phyloP scores from a whole-genome alignment of 2,113 vertebrate genomes.

The Cephalopterus ornatus region DNA sequence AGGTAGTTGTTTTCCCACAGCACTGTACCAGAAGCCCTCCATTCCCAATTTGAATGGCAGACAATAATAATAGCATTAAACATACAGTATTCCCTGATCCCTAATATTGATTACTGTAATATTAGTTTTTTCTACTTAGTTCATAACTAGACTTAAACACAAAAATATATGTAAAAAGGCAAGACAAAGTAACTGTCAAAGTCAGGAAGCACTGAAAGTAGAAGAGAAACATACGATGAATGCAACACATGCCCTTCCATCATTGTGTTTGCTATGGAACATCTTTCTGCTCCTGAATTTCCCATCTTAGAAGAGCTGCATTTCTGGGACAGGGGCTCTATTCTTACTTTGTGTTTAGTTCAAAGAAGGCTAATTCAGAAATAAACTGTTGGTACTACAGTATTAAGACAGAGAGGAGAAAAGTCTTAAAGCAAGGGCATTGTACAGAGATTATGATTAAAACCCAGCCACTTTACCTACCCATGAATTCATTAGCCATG shows the following conservation, averaged over 20 bases:
- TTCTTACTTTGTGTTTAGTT: neutral
- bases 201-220: neutral
- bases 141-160: neutral
- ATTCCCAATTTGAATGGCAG: neutral
- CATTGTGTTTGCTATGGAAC: neutral
- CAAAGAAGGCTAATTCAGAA: neutral
- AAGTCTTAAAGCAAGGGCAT: neutral
- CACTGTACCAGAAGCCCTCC: neutral
- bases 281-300: neutral
- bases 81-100: neutral
- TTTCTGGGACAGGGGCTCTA: neutral
- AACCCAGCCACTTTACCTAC: neutral
- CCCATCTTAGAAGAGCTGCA: neutral
- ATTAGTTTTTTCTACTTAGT: neutral
- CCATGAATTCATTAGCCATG: neutral
- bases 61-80: neutral
- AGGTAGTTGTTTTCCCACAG: neutral
- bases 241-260: neutral
- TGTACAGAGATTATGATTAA: neutral
- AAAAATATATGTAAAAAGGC: neutral
- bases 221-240: neutral
- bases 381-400: neutral
- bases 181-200: neutral
- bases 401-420: neutral
- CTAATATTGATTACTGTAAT: neutral